Evolutionary conservation across 2,888 invertebrate genomes (phyloP), one percentile per base, ranked within the genome.

Genomic region (Eulithis testata): DNA sequence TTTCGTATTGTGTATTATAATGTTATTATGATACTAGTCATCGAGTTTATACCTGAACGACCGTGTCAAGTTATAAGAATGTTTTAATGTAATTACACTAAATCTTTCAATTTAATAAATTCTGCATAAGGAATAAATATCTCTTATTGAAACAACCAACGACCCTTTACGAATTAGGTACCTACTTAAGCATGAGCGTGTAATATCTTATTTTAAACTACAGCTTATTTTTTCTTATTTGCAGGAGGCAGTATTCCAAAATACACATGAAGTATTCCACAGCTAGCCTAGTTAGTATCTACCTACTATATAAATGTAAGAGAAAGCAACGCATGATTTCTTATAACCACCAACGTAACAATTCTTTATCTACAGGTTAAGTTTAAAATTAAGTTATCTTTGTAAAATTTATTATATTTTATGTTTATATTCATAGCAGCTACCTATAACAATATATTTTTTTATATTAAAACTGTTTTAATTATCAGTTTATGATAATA

Each of bases 201-300:
- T 12, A 3, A 49, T 31, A 61, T 55, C 36, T 52, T 68, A 72
- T 67, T 69, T 71, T 70, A 72, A 40, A 72, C 58, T 53, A 58
- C 49, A 36, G 8, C 11, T 66, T 72, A 76, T 77, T 31, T 83
- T 86, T 81, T 86, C 79, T 90, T 89, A 84, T 90, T 93, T 92
- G 69, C 93, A 93, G 93, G 92, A 84, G 87, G 86, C 91, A 89
- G 92, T 91, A 87, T 91, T 88, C 93, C 93, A 88, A 92, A 93
- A 90, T 93, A 93, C 87, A 92, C 92, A 84, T 93, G 92, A 92
- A 90, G 91, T 91, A 81, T 87, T 63, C 85, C 79, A 81, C 87
- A 80, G 79, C 85, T 91, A 91, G 88, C 88, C 85, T 91, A 85
- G 80, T 63, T 66, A 60, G 27, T 36, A 50, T 43, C 9, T 49